Conservation (phyloP, 1,140 invertebrate genomes). For the Anagrus nilaparvatae region DNA sequence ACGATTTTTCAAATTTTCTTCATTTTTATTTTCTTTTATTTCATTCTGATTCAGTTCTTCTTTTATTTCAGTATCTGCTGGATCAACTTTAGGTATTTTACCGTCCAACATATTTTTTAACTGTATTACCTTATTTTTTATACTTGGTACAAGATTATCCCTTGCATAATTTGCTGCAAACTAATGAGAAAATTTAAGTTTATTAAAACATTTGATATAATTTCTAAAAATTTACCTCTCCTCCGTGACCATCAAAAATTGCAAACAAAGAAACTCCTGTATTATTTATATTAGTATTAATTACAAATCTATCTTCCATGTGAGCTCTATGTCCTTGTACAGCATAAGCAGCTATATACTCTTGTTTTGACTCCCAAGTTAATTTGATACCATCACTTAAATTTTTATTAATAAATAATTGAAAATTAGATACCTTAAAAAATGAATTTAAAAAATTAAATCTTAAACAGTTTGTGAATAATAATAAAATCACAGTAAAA, state of each 20-base stretch:
- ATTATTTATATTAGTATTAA: slow-evolving; percentile 46
- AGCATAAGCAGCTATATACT: slow-evolving; percentile 72
- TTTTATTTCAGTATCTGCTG: slow-evolving; percentile 30
- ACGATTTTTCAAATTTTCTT: slow-evolving; percentile 26
- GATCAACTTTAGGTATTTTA: slow-evolving; percentile 34
- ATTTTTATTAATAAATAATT: slow-evolving; percentile 35
- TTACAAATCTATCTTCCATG: slow-evolving; percentile 83
- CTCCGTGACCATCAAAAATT: slow-evolving; percentile 91
- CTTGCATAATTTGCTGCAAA: slow-evolving; percentile 86
- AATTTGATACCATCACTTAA: slow-evolving; percentile 45
- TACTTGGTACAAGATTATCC: slow-evolving; percentile 66
- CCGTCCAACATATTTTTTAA: slow-evolving; percentile 57
- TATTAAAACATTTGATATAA: not conserved
- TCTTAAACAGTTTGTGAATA: not conserved
- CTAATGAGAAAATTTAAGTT: slow-evolving; percentile 35
- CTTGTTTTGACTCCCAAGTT: slow-evolving; percentile 67
- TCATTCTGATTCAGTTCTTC: slow-evolving; percentile 36
- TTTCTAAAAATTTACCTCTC: slow-evolving; percentile 52
- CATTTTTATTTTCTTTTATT: slow-evolving; percentile 32
- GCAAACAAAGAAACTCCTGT: slow-evolving; percentile 71
- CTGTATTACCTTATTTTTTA: slow-evolving; percentile 64
- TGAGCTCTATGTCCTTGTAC: slow-evolving; percentile 76
- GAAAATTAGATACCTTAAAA: slow-evolving; percentile 32
- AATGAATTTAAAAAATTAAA: slow-evolving; percentile 13
- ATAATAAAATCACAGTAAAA: not conserved